Conservation (phyloP, 2,888 invertebrate species). For the Phyto melanocephala region DNA sequence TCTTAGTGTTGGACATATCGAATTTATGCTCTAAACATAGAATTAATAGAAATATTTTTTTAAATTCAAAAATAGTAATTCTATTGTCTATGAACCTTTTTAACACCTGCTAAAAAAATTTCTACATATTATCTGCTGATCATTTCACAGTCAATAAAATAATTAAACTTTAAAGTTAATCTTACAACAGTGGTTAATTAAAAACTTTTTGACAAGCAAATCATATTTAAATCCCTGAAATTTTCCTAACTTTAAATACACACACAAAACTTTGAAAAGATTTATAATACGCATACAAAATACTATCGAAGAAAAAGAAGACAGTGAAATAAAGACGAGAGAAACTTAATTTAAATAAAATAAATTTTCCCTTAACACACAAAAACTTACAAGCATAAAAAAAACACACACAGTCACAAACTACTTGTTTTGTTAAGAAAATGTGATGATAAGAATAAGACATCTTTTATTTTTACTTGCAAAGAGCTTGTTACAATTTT, state of each 20-base stretch:
- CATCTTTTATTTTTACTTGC: neutral
- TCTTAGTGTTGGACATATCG: too few relatives aligned
- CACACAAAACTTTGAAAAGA: constrained; percentile 23
- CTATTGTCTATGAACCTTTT: too few relatives aligned
- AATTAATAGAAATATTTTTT: too few relatives aligned
- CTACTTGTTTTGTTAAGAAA: constrained; percentile 39
- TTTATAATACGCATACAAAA: constrained; percentile 5
- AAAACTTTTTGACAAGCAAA: neutral
- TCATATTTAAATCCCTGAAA: constrained; percentile 33
- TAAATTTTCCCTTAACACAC: neutral
- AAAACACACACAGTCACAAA: constrained; percentile 20
- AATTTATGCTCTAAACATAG: too few relatives aligned
- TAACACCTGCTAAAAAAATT: too few relatives aligned
- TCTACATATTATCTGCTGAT: too few relatives aligned
- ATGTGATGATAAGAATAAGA: constrained; percentile 42
- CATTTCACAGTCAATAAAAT: neutral
- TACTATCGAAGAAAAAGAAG: neutral
- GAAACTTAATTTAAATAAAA: constrained; percentile 53
- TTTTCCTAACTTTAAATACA: constrained; percentile 35
- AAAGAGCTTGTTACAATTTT: constrained; percentile 52
- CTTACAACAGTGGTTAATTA: neutral
- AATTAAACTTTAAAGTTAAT: constrained; percentile 1
- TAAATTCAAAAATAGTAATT: too few relatives aligned
- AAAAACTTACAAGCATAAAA: neutral
- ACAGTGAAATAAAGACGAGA: neutral